Percentiles rank a stretch among this genome's conserved stretches.
phyloP scores from a whole-genome alignment of 2,888 invertebrate genomes.

The Eutolmus rufibarbis region DNA sequence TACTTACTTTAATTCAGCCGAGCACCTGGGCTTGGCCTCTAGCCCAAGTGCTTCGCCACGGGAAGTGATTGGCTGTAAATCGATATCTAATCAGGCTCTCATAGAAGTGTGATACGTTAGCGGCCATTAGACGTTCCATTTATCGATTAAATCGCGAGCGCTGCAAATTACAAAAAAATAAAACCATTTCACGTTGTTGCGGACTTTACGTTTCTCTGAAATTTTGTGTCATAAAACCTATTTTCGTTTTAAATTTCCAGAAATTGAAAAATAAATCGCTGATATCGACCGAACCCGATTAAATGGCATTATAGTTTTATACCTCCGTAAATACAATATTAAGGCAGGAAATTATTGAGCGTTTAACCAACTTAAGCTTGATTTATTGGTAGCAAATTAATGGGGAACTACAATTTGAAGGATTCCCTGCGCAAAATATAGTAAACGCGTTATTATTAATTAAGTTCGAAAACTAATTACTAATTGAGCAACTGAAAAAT shows the following conservation, averaged over 20 bases:
- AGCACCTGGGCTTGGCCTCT: background rate
- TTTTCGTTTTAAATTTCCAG: background rate
- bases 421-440: background rate
- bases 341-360: background rate
- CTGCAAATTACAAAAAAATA: background rate
- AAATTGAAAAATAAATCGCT: background rate
- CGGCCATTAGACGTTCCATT: conserved; percentile 8
- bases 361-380: background rate
- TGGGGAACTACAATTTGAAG: background rate
- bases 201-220: background rate
- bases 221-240: background rate
- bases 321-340: background rate
- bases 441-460: too few relatives aligned
- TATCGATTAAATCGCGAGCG: background rate
- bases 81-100: background rate
- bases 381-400: background rate
- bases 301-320: background rate
- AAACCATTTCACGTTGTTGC: background rate
- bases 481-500: background rate
- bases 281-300: background rate
- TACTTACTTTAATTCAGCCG: background rate
- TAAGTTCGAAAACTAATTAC: background rate
- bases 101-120: background rate
- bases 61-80: conserved; percentile 16
- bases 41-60: background rate